phyloP scores from a whole-genome alignment of 1,140 invertebrate species.

The Gonioctena quinquepunctata region DNA sequence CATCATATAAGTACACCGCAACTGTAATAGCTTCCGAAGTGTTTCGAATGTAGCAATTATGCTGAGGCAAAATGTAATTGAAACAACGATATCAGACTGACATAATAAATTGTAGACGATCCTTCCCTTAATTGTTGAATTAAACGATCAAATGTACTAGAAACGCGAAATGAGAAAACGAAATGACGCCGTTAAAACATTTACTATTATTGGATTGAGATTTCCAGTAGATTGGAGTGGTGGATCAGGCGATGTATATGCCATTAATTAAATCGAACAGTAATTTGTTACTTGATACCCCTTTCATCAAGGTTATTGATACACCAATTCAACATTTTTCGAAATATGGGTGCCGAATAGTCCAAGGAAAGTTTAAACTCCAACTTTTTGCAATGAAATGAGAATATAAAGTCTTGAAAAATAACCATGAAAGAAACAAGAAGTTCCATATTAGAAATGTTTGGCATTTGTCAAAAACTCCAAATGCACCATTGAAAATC shows the following conservation, averaged over 20 bases:
- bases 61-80: slow-evolving; percentile 1
- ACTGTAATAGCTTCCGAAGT: slow-evolving; percentile 7
- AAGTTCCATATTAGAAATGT: too few species aligned
- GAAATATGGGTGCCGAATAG: too few species aligned
- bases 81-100: slow-evolving; percentile 2
- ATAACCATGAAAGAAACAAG: too few species aligned
- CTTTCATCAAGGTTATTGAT: too few species aligned
- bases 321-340: too few species aligned
- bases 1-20: neutral
- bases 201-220: slow-evolving; percentile 19
- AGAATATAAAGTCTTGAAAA: too few species aligned
- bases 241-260: slow-evolving; percentile 3
- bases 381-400: too few species aligned
- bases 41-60: neutral
- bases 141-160: slow-evolving; percentile 14
- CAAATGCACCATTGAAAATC: too few species aligned
- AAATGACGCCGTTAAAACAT: slow-evolving; percentile 19
- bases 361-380: too few species aligned
- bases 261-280: too few species aligned
- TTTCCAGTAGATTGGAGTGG: slow-evolving; percentile 2
- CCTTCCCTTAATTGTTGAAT: slow-evolving; percentile 9
- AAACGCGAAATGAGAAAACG: slow-evolving; percentile 9
- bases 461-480: too few species aligned
- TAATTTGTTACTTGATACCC: too few species aligned
- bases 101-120: slow-evolving; percentile 7